phyloP scores from a whole-genome alignment of 1,140 invertebrate species.

The Halyomorpha halys region DNA sequence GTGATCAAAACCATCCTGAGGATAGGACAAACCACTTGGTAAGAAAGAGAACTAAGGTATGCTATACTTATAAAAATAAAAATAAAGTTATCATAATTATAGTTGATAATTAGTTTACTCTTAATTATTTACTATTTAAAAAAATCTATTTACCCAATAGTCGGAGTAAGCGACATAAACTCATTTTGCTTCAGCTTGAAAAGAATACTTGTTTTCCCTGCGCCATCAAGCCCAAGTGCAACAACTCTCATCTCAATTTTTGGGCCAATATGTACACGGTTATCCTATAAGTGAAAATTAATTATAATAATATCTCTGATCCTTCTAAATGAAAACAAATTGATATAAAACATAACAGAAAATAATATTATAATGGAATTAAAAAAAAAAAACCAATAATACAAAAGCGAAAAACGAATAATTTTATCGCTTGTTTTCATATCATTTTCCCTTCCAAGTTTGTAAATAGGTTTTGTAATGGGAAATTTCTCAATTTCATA shows the following conservation, averaged over 20 bases:
- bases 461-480: no score
- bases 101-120: no score
- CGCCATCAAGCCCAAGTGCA: slow-evolving; percentile 44
- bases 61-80: no score
- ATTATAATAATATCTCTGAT: background rate
- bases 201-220: slow-evolving; percentile 52
- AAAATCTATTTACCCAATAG: slow-evolving; percentile 37
- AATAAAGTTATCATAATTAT: no score
- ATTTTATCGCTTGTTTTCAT: no score
- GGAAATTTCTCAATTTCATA: no score
- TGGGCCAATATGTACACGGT: slow-evolving; percentile 51
- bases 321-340: background rate
- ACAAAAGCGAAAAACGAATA: no score
- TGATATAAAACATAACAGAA: background rate
- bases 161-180: slow-evolving; percentile 44
- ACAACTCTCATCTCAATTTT: slow-evolving; percentile 55
- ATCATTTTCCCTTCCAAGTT: no score
- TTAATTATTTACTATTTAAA: no score
- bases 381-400: background rate
- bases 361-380: background rate
- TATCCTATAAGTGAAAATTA: slow-evolving; percentile 40
- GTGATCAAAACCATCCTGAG: no score
- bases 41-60: no score
- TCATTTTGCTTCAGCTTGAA: slow-evolving; percentile 50
- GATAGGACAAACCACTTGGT: no score